Evolutionary conservation across 2,797 vertebrate species (phyloP).

Genomic region (Semotilus atromaculatus): DNA sequence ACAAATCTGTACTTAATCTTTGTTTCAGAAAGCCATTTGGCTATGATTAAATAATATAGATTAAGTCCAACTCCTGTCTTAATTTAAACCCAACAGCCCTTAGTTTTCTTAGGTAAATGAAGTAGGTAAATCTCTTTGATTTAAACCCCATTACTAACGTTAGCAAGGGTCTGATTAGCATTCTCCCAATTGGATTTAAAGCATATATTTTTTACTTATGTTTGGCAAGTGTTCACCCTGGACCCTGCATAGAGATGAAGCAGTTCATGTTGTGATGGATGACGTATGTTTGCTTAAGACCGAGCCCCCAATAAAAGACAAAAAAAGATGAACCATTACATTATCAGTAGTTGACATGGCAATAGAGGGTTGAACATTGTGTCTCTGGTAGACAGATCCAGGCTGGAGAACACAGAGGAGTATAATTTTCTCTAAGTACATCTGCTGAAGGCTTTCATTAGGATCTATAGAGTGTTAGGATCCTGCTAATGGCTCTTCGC

Average conservation of each 20-base stretch:
- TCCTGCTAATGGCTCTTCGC: conserved; percentile 43
- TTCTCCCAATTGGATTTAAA: not conserved
- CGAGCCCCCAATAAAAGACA: not conserved
- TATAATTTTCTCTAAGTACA: conserved; percentile 56
- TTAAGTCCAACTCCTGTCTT: too few species aligned
- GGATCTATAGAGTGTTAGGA: conserved; percentile 50
- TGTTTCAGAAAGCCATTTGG: too few species aligned
- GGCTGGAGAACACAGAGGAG: conserved; percentile 36
- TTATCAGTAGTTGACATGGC: conserved; percentile 29
- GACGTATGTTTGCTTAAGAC: not conserved
- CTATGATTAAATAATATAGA: too few species aligned
- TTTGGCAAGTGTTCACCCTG: not conserved
- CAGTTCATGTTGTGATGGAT: conserved; percentile 1
- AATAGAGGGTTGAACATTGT: conserved; percentile 27
- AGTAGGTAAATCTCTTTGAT: too few species aligned
- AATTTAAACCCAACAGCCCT: too few species aligned
- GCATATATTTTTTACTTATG: not conserved
- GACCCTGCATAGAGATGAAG: not conserved
- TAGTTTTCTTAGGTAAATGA: too few species aligned
- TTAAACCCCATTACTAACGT: not conserved
- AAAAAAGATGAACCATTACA: conserved; percentile 7
- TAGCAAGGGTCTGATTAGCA: not conserved
- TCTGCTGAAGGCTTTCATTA: conserved; percentile 58
- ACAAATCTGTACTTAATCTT: too few species aligned
- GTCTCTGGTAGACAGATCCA: conserved; percentile 35